These are phyloP conservation scores for Craniophora ligustri DNA, from an alignment of 2,888 invertebrate species.

Conservation along the genomic window DNA sequence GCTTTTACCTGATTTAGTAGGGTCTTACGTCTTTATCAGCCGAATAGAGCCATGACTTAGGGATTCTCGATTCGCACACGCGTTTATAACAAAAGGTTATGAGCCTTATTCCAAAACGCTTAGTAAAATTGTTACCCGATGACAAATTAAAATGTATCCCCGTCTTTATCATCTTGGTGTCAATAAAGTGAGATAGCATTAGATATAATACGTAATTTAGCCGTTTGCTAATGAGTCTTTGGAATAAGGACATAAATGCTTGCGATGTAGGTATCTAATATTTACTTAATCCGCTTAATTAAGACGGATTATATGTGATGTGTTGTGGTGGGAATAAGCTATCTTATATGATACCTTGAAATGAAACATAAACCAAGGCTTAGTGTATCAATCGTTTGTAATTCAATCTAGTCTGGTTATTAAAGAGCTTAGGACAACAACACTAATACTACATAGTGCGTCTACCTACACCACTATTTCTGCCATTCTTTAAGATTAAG, in stretches of 20 bases:
- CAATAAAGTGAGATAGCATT: neutral
- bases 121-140: neutral
- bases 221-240: neutral
- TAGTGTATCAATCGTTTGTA: slow-evolving; percentile 21
- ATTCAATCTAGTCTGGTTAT: slow-evolving; percentile 19
- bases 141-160: neutral
- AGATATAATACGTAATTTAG: neutral
- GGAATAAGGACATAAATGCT: slow-evolving; percentile 16
- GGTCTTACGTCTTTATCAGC: slow-evolving; percentile 43
- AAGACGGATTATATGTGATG: slow-evolving; percentile 43
- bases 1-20: slow-evolving; percentile 39
- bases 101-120: neutral
- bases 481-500: no score
- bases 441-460: no score
- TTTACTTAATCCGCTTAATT: slow-evolving; percentile 51
- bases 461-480: no score
- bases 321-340: slow-evolving; percentile 23
- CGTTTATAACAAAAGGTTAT: slow-evolving; percentile 43
- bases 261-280: no score
- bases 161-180: neutral
- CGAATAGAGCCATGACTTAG: slow-evolving; percentile 18
- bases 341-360: slow-evolving; percentile 50
- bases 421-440: neutral
- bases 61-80: slow-evolving; percentile 34
- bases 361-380: slow-evolving; percentile 27